Evolutionary conservation across 2,797 vertebrate species (phyloP).

Genomic region (Mormyrops attenuatus): DNA sequence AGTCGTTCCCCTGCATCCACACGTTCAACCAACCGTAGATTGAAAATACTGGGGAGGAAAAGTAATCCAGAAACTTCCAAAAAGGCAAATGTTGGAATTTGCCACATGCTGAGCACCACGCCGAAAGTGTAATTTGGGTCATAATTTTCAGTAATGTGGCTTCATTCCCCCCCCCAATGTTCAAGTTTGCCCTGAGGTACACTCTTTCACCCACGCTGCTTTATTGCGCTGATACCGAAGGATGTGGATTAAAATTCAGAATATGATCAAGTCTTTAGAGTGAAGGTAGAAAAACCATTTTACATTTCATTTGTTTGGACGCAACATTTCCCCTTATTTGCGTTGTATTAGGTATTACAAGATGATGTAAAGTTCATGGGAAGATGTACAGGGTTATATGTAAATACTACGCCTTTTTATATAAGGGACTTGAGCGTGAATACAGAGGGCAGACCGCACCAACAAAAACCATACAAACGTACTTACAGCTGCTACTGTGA

Average conservation of each 20-base stretch:
- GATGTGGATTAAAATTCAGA: neutral
- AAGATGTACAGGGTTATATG: neutral
- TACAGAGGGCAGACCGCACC: neutral
- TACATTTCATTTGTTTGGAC: neutral
- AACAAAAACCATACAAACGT: neutral
- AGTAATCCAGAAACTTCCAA: neutral
- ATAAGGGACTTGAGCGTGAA: neutral
- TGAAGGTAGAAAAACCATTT: neutral
- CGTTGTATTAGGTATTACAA: neutral
- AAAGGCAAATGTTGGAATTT: neutral
- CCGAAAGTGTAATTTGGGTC: neutral
- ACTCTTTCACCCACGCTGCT: neutral
- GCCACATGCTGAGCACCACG: neutral
- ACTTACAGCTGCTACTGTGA: conserved; percentile 61
- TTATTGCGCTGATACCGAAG: neutral
- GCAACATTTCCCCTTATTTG: neutral
- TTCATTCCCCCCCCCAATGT: neutral
- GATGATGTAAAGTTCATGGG: neutral
- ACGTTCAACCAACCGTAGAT: neutral
- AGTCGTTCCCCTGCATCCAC: neutral
- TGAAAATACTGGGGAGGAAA: neutral
- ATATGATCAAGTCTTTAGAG: neutral
- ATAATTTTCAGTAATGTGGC: neutral
- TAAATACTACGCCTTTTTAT: neutral
- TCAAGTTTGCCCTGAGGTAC: neutral